phyloP scores from a whole-genome alignment of 1,140 invertebrate species.

The Magallana angulata region DNA sequence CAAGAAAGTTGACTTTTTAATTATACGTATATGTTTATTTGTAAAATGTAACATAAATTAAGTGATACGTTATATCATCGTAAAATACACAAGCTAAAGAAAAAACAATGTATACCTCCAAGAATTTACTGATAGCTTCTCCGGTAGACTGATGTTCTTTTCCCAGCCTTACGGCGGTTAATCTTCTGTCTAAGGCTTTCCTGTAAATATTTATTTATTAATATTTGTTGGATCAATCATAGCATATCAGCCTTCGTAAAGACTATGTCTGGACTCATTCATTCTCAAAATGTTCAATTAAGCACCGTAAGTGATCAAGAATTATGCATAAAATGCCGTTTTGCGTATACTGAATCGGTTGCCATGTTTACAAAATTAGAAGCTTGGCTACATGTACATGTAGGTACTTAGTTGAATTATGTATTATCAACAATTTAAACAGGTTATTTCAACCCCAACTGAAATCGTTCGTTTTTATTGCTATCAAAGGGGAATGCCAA shows the following conservation, averaged over 20 bases:
- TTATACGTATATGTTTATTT: too few species aligned
- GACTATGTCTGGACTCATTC: too few species aligned
- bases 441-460: not conserved
- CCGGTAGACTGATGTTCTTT: not conserved
- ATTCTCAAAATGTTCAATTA: too few species aligned
- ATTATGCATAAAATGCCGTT: not conserved
- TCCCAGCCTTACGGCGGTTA: not conserved
- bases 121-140: conserved; percentile 3
- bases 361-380: not conserved
- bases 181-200: not conserved
- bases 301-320: not conserved
- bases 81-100: not conserved
- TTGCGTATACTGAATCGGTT: not conserved
- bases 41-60: not conserved
- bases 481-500: not conserved
- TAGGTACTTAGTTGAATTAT: not conserved
- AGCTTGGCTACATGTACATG: not conserved
- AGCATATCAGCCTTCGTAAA: too few species aligned
- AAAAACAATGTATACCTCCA: not conserved
- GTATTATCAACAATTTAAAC: not conserved
- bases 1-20: too few species aligned
- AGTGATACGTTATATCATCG: not conserved
- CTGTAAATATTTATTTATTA: not conserved
- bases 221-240: too few species aligned
- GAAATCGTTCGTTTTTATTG: not conserved